Percentiles rank a stretch among this genome's conserved stretches.
Evolutionary conservation across 1,140 invertebrate species (phyloP).

Genomic region (Leptestheria dahalacensis): DNA sequence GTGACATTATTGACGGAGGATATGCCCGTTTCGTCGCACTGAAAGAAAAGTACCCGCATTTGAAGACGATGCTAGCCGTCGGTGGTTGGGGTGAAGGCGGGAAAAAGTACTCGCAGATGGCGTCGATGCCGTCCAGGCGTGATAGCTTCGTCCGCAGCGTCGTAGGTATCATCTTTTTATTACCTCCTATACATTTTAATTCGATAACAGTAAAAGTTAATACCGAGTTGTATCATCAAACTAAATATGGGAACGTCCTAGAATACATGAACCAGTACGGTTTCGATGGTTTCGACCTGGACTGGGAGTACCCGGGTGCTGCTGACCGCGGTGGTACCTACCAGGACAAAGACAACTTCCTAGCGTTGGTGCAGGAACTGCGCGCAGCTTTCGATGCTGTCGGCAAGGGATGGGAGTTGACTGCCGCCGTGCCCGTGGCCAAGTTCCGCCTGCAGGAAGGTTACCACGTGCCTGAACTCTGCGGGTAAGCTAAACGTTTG

Average conservation of each 20-base stretch:
- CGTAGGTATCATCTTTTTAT: conserved; percentile 36
- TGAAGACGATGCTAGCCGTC: conserved; percentile 64
- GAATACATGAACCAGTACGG: conserved; percentile 43
- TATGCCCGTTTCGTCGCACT: conserved; percentile 68
- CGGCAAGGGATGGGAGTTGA: conserved; percentile 64
- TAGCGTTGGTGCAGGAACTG: conserved; percentile 58
- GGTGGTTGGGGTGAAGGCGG: conserved; percentile 80
- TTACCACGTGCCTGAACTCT: conserved; percentile 73
- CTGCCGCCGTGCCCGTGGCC: conserved; percentile 68
- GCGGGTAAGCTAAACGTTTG: conserved; percentile 44
- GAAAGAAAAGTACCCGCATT: conserved; percentile 46
- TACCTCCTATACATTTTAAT: not conserved
- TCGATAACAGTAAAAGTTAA: no score
- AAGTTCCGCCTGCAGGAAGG: conserved; percentile 71
- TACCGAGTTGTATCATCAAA: no score
- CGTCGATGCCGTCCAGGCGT: conserved; percentile 45
- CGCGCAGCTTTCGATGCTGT: conserved; percentile 55
- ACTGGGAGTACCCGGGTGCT: conserved; percentile 76
- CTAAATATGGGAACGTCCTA: not conserved
- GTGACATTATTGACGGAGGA: conserved; percentile 57
- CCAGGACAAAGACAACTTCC: conserved; percentile 53
- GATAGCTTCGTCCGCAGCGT: conserved; percentile 56
- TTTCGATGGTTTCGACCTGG: conserved; percentile 69
- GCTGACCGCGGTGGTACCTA: conserved; percentile 66
- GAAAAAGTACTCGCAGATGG: conserved; percentile 65